Conservation (phyloP, 2,113 vertebrate genomes). For the Hymenochirus boettgeri region DNA sequence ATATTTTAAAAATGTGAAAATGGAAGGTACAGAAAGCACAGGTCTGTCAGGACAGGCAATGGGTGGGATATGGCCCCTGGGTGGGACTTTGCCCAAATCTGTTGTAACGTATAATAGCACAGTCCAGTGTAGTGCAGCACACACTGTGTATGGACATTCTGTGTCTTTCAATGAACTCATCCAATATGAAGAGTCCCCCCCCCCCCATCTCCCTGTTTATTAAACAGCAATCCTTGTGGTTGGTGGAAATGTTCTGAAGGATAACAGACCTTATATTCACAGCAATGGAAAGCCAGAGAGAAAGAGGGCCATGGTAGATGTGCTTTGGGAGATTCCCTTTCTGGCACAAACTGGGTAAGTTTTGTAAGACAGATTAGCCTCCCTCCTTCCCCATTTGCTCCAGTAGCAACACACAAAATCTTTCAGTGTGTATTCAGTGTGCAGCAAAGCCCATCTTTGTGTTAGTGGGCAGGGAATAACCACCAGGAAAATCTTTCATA, state of each 20-base stretch:
- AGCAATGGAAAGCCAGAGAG: neutral
- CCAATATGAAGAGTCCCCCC: neutral
- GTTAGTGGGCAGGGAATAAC: neutral
- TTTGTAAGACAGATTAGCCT: neutral
- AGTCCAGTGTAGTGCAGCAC: no score
- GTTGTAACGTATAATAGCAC: no score
- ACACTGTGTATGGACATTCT: no score
- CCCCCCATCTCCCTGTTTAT: no score
- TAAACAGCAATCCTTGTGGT: constrained; percentile 7
- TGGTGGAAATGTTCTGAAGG: neutral
- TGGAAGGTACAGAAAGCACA: no score
- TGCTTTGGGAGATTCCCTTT: constrained; percentile 12
- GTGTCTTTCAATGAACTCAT: constrained; percentile 20
- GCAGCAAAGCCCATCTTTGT: constrained; percentile 23
- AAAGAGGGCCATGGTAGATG: neutral
- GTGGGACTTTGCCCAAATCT: no score
- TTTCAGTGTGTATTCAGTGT: no score
- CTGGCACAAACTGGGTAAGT: constrained; percentile 8
- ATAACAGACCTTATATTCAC: constrained; percentile 11
- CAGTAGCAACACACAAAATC: constrained; percentile 15
- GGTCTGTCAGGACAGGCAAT: no score
- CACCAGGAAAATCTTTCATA: constrained; percentile 20
- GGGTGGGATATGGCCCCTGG: no score
- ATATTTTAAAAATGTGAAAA: no score
- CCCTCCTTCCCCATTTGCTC: neutral